Evolutionary conservation across 1,140 invertebrate species (phyloP), one percentile per base, ranked within the genome.

Genomic region (Penaeus japonicus): DNA sequence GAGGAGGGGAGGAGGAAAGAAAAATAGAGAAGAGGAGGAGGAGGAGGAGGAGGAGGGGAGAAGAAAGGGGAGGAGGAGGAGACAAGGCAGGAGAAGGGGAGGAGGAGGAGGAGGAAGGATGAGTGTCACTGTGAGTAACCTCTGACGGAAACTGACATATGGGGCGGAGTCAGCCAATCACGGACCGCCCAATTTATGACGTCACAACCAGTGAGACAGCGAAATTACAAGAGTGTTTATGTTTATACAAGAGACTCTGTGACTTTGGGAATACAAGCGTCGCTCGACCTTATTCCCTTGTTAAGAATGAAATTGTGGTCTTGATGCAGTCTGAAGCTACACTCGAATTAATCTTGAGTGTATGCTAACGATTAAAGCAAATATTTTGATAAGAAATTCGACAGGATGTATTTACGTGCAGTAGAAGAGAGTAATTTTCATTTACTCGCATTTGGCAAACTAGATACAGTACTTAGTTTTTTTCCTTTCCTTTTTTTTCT

Each of bases 131-230:
- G 59, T 73, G 85, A 87, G 78, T 53, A 82, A 54, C 30, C 78
- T 20, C 18, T 81, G 85, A 87, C 79, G 79, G 59, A 57, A 62
- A 79, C 53, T 87, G 85, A 87, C 78, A 65, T 65, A 62, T 30
- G 85, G 77, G 78, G 78, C 57, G 59, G 79, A 87, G 62, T 70
- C 78, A 81, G 53, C 77, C 78, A 81, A 70, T 87, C 85, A 81
- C 35, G 32, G 24, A 57, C 55, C 59, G 4, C 59, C 78, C 62
- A 30, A 27, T 54, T 24, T 7, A 30, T 87, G 77, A 81, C 78
- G 78, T 81, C 85, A 81, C 57, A 39, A 15, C 78, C 85, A 81
- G 59, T 65, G 70, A 81, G 30, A 30, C 32, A 22, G 27, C 79
- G 17, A 35, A 27, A 57, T 47, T 47, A 47, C 47, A 47, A 47